A percentile compares a stretch with the other conserved stretches of the same genome.
These are phyloP conservation scores for Valencia hispanica DNA, from an alignment of 2,797 vertebrate species.

Conservation along the genomic window DNA sequence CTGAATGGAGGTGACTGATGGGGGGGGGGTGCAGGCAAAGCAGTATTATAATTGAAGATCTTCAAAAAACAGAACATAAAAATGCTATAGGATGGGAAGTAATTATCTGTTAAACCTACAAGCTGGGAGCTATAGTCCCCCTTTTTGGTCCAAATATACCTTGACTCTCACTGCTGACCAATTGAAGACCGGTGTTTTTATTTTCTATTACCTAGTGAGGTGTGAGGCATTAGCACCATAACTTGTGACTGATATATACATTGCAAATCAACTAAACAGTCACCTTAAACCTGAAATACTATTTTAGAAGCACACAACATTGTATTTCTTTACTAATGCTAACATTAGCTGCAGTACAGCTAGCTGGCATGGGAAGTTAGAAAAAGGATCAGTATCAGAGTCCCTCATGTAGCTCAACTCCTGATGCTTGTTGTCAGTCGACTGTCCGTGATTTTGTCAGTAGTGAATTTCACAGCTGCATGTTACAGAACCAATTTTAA, in stretches of 20 bases:
- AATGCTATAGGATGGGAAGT: conserved; percentile 37
- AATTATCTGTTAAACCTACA: conserved; percentile 44
- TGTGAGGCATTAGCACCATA: neutral
- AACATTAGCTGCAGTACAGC: neutral
- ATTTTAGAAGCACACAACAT: neutral
- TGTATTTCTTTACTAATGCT: neutral
- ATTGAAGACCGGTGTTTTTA: conserved; percentile 25
- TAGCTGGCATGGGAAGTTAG: neutral
- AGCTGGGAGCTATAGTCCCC: conserved; percentile 28
- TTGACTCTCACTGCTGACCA: conserved; percentile 47
- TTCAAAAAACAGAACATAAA: conserved; percentile 42
- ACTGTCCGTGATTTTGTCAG: neutral
- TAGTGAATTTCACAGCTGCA: no score
- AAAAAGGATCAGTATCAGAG: neutral
- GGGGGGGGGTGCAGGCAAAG: no score
- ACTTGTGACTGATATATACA: neutral
- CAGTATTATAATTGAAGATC: conserved; percentile 72
- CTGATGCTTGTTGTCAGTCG: neutral
- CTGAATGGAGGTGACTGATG: no score
- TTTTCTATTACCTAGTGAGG: neutral
- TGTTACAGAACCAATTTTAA: no score
- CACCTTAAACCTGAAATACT: neutral
- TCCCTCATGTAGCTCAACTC: neutral
- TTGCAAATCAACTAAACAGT: neutral
- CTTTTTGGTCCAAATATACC: conserved; percentile 39